phyloP scores from a whole-genome alignment of 2,888 invertebrate genomes.

The Meloe dianella region DNA sequence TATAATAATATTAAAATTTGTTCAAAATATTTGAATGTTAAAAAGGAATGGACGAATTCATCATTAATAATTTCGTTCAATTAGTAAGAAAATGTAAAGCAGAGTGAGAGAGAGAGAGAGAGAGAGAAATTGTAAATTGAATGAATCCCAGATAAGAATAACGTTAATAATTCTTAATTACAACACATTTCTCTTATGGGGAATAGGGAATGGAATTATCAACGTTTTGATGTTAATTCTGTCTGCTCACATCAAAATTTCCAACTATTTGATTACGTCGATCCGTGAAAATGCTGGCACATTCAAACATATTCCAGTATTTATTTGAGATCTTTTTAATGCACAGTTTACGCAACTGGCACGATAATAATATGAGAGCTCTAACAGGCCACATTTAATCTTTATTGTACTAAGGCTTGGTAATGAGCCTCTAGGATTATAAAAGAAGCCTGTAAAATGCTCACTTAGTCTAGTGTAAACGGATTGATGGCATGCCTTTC shows the following conservation, averaged over 20 bases:
- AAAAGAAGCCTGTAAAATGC: not conserved
- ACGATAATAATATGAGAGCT: constrained; percentile 23
- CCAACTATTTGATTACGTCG: too few species aligned
- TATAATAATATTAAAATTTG: not conserved
- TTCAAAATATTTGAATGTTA: not conserved
- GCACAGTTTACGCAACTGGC: constrained; percentile 17
- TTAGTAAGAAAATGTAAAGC: not conserved
- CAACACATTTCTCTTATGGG: constrained; percentile 15
- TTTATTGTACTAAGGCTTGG: constrained; percentile 24
- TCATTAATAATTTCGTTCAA: not conserved
- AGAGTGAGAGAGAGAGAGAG: not conserved
- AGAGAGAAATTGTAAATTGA: not conserved
- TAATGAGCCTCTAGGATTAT: not conserved
- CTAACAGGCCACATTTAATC: constrained; percentile 27
- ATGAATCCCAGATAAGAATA: constrained; percentile 12
- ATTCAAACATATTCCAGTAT: constrained; percentile 23
- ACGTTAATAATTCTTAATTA: constrained; percentile 30
- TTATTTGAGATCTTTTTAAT: constrained; percentile 25
- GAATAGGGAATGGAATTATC: constrained; percentile 27
- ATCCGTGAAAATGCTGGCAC: not conserved
- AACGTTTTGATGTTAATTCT: constrained; percentile 28
- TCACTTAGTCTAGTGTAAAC: not conserved
- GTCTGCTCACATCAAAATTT: too few species aligned
- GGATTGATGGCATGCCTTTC: too few species aligned
- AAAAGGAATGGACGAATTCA: not conserved